Evolutionary conservation across 2,113 vertebrate genomes (phyloP).

Genomic region (Zootoca vivipara): DNA sequence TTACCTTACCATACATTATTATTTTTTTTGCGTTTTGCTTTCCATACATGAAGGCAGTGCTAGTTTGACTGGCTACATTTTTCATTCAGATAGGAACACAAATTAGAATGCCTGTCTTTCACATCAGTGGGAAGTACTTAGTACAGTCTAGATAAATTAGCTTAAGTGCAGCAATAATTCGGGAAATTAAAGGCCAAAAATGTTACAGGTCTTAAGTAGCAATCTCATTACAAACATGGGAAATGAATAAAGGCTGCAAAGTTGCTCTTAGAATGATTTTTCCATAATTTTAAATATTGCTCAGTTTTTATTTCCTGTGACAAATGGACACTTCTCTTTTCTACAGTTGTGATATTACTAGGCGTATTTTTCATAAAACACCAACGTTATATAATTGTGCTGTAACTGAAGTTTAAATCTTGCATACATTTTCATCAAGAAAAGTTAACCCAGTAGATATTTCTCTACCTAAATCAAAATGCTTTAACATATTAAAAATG

Average conservation of each 20-base stretch:
- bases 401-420: not conserved
- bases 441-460: not conserved
- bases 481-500: not conserved
- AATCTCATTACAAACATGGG: not conserved
- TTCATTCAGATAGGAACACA: not conserved
- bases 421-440: not conserved
- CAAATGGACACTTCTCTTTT: not conserved
- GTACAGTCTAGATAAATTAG: not conserved
- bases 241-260: not conserved
- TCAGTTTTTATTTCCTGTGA: constrained; percentile 9
- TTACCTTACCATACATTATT: not conserved
- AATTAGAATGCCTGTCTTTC: not conserved
- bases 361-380: not conserved
- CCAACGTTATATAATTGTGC: no score
- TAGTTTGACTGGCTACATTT: not conserved
- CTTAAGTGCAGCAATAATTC: not conserved
- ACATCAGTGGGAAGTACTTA: not conserved
- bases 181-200: not conserved
- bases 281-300: not conserved
- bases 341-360: not conserved
- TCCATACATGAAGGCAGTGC: not conserved
- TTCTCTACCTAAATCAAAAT: not conserved
- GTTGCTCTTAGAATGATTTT: not conserved
- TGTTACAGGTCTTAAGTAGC: not conserved
- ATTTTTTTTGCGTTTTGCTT: not conserved